Base-by-base conservation (phyloP, 2,113 vertebrate species). In the Gorsachius goisagi region DNA sequence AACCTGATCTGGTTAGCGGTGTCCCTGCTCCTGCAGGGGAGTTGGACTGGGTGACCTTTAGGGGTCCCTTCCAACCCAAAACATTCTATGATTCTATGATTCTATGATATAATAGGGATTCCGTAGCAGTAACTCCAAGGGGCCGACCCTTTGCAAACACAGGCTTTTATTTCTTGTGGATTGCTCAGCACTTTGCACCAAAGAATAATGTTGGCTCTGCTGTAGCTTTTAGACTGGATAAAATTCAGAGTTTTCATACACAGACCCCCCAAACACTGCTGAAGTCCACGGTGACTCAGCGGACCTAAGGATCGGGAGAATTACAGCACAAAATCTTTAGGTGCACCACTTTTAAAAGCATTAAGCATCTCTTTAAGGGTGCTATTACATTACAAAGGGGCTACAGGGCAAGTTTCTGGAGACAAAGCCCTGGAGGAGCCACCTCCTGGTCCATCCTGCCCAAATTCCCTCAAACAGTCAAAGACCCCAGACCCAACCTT, bases 31-130 rank as follows among this genome's bases (percentile, higher is more conserved):
- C n/a, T n/a, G n/a, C n/a, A n/a, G n/a, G n/a, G n/a, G n/a, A n/a
- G n/a, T n/a, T n/a, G n/a, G n/a, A n/a, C n/a, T n/a, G n/a, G n/a
- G n/a, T n/a, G n/a, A n/a, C n/a, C n/a, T n/a, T n/a, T n/a, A n/a
- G n/a, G n/a, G n/a, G n/a, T n/a, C n/a, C n/a, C n/a, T n/a, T n/a
- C n/a, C n/a, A n/a, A n/a, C n/a, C n/a, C n/a, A n/a, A n/a, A n/a
- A n/a, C n/a, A n/a, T n/a, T n/a, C n/a, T n/a, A n/a, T n/a, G n/a
- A n/a, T n/a, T n/a, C n/a, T n/a, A n/a, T n/a, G n/a, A n/a, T n/a
- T n/a, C n/a, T n/a, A n/a, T n/a, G n/a, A 3, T 19, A 30, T 0
- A 7, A 22, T 0, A n/a, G 37, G 56, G n/a, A 4, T 6, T 91
- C 9, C 62, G 66, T 26, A 50, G n/a, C 13, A 59, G 39, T 11